A percentile compares a stretch with the other conserved stretches of the same genome.
Conservation (phyloP, 2,888 invertebrate species). For the Drosophila tripunctata region DNA sequence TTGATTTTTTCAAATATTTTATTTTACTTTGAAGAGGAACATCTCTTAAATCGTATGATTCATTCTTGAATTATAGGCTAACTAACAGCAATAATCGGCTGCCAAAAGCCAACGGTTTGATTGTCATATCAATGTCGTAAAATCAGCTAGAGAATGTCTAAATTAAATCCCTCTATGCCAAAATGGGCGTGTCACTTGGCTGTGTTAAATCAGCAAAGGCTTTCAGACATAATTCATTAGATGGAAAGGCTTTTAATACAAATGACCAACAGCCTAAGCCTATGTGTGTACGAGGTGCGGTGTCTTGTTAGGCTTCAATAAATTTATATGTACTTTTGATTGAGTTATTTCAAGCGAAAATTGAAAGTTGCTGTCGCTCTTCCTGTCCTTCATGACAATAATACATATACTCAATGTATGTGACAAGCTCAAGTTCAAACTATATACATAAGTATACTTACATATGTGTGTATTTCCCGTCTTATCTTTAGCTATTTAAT, state of each 20-base stretch:
- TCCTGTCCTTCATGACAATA: conserved; percentile 52
- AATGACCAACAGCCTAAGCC: neutral
- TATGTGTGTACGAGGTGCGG: conserved; percentile 22
- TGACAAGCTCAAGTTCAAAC: conserved; percentile 47
- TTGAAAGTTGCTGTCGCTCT: conserved; percentile 48
- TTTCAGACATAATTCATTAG: conserved; percentile 23
- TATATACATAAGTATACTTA: too few relatives aligned
- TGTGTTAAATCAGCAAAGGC: conserved; percentile 7
- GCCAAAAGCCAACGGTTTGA: conserved; percentile 26
- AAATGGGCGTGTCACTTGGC: conserved; percentile 25
- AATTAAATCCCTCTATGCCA: conserved; percentile 18
- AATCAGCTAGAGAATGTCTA: conserved; percentile 41
- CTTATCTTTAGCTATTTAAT: conserved; percentile 57
- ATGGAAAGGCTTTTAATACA: conserved; percentile 38
- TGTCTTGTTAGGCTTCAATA: conserved; percentile 24
- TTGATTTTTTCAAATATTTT: too few relatives aligned
- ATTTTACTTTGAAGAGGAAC: neutral
- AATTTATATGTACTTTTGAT: conserved; percentile 19
- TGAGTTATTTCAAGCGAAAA: conserved; percentile 37
- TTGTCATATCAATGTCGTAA: conserved; percentile 45
- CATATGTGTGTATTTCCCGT: conserved; percentile 21
- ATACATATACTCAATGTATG: conserved; percentile 1
- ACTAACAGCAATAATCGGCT: neutral
- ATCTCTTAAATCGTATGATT: neutral
- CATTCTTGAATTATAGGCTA: neutral